Conservation (phyloP, 2,113 vertebrate species). For the Muntiacus reevesi region DNA sequence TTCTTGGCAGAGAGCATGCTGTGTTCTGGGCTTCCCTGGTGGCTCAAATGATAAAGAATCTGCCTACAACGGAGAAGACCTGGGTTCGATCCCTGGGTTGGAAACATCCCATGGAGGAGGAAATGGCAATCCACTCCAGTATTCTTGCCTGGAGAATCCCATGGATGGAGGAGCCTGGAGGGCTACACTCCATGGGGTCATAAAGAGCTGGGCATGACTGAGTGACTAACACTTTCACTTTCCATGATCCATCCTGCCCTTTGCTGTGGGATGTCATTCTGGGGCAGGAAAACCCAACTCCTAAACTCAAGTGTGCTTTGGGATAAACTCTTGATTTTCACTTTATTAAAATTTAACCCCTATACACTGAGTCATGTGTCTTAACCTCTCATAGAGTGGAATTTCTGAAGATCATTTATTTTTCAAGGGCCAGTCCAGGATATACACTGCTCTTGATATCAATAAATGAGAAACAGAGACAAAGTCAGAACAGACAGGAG, state of each 20-base stretch:
- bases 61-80: rapidly evolving
- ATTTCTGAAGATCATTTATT: not conserved
- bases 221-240: not conserved
- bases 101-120: not conserved
- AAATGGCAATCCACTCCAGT: not conserved
- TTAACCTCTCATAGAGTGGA: not conserved
- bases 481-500: not conserved
- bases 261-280: not conserved
- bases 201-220: not conserved
- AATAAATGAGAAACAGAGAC: not conserved
- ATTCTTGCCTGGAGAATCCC: not conserved
- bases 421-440: not conserved
- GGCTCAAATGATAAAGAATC: not conserved
- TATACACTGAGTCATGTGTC: not conserved
- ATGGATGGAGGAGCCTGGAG: not conserved
- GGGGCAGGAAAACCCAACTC: not conserved
- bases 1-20: not conserved
- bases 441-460: not conserved
- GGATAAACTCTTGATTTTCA: slow-evolving; percentile 28
- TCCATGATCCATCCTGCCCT: not conserved
- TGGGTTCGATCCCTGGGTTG: not conserved
- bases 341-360: not conserved
- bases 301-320: not conserved
- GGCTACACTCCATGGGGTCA: not conserved
- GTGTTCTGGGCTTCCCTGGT: not conserved